A percentile compares a stretch with the other conserved stretches of the same genome.
These are phyloP conservation scores for Baronia brevicornis DNA, from an alignment of 2,888 invertebrate genomes.

Conservation along the genomic window DNA sequence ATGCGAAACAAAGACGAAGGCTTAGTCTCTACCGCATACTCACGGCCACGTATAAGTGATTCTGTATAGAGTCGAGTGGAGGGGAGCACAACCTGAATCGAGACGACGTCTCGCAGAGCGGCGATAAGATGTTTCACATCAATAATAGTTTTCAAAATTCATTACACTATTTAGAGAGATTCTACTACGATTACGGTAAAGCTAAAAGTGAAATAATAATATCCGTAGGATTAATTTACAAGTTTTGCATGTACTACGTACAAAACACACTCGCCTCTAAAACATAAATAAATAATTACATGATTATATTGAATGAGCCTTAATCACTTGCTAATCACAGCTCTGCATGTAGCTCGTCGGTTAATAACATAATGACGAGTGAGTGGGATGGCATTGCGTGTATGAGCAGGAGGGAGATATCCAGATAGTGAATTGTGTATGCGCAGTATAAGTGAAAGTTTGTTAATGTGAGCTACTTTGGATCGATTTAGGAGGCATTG, in stretches of 20 bases:
- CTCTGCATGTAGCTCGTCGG: conserved; percentile 47
- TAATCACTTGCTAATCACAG: conserved; percentile 71
- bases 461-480: conserved; percentile 15
- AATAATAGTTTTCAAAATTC: no score
- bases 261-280: conserved; percentile 66
- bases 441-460: conserved; percentile 31
- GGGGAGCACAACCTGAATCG: no score
- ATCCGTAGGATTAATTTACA: conserved; percentile 27
- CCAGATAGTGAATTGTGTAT: neutral
- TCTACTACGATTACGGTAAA: no score
- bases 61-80: no score
- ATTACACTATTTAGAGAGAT: no score
- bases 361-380: conserved; percentile 66
- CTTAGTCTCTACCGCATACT: no score
- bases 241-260: conserved; percentile 33
- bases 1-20: no score
- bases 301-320: conserved; percentile 70
- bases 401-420: conserved; percentile 23
- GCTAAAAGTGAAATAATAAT: conserved; percentile 1
- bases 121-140: no score
- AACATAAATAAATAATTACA: conserved; percentile 74
- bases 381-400: conserved; percentile 32
- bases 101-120: no score
- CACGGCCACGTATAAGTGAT: no score
- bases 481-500: conserved; percentile 14